Evolutionary conservation across 2,113 vertebrate genomes (phyloP).

Genomic region (Phylloscopus trochiloides): DNA sequence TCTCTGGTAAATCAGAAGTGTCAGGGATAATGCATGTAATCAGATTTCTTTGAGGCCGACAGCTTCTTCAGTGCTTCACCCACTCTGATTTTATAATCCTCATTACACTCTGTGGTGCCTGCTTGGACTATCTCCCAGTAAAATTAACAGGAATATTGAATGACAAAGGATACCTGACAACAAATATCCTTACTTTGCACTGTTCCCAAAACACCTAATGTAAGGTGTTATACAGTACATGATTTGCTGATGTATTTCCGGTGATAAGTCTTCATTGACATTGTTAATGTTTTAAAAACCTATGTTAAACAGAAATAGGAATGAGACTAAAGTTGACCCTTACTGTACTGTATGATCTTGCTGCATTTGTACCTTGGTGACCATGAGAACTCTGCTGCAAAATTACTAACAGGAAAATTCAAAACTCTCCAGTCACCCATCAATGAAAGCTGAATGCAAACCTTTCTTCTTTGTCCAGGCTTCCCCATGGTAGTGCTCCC

Average conservation of each 20-base stretch:
- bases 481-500: background rate
- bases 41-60: background rate
- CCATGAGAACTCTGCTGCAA: background rate
- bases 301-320: background rate
- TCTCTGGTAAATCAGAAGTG: constrained; percentile 12
- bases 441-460: background rate
- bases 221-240: background rate
- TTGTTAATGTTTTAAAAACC: background rate
- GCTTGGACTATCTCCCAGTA: background rate
- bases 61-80: background rate
- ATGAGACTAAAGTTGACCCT: background rate
- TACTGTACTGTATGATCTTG: background rate
- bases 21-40: constrained; percentile 24
- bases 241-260: background rate
- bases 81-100: background rate
- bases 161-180: background rate
- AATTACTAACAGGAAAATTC: background rate
- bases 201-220: background rate
- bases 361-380: background rate
- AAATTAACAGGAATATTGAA: background rate
- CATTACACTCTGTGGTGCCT: background rate
- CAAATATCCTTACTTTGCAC: background rate
- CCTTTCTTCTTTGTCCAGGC: background rate
- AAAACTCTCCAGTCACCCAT: background rate
- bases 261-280: background rate